A percentile compares a stretch with the other conserved stretches of the same genome.
These are phyloP conservation scores for Spinibarbus caldwelli DNA, from an alignment of 2,797 vertebrate species.

Conservation along the genomic window DNA sequence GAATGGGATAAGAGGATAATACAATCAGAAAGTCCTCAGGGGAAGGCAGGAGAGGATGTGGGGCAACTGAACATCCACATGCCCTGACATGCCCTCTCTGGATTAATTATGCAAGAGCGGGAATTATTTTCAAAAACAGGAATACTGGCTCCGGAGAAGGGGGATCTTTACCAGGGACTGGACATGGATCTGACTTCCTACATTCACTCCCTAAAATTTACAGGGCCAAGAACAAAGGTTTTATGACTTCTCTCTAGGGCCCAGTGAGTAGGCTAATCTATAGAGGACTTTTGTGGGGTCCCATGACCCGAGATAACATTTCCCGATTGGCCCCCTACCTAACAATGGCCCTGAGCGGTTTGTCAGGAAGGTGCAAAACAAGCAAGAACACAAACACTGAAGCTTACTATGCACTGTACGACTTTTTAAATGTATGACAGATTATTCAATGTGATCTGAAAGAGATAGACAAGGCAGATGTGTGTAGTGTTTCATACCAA, in stretches of 20 bases:
- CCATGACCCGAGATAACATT: background rate
- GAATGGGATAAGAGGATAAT: conserved; percentile 47
- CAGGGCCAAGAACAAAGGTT: background rate
- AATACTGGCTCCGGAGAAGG: conserved; percentile 27
- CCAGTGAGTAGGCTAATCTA: background rate
- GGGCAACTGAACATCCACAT: conserved; percentile 48
- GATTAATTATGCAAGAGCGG: conserved; percentile 59
- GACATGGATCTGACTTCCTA: background rate
- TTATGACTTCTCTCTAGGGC: background rate
- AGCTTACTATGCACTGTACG: background rate
- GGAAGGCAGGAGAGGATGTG: conserved; percentile 50
- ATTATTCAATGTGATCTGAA: background rate
- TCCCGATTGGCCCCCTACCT: background rate
- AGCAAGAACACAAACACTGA: conserved; percentile 56
- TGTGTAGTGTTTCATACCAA: background rate
- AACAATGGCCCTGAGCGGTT: background rate
- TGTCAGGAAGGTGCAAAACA: conserved; percentile 24
- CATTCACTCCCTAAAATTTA: conserved; percentile 1
- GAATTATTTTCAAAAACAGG: conserved; percentile 56
- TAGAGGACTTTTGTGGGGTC: background rate
- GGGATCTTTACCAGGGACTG: conserved; percentile 29
- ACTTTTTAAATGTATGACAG: background rate
- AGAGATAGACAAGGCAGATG: background rate
- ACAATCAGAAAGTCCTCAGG: conserved; percentile 47
- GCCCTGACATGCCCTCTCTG: conserved; percentile 57